These are phyloP conservation scores for Caenorhabditis sinica DNA, from an alignment of 2,888 invertebrate genomes.

Conservation along the genomic window DNA sequence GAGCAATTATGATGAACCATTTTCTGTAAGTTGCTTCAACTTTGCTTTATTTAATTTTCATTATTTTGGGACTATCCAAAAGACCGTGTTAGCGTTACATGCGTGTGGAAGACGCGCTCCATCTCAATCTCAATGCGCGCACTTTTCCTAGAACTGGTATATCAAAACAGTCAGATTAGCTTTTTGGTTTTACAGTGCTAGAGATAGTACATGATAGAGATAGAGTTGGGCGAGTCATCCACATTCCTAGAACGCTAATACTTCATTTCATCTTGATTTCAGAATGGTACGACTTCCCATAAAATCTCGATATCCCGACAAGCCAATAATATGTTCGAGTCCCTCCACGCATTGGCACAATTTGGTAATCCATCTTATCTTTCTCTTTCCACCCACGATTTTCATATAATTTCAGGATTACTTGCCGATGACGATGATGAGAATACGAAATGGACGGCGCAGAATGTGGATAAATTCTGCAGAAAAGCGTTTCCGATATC, in stretches of 20 bases:
- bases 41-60: neutral
- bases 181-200: too few species aligned
- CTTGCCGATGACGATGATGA: conserved; percentile 71
- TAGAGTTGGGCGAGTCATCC: too few species aligned
- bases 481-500: conserved; percentile 79
- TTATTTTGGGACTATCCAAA: too few species aligned
- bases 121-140: too few species aligned
- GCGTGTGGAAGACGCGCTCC: too few species aligned
- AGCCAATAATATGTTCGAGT: conserved; percentile 71
- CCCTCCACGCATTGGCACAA: conserved; percentile 71
- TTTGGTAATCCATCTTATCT: conserved; percentile 42
- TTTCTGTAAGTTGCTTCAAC: conserved; percentile 37
- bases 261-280: too few species aligned
- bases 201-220: too few species aligned
- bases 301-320: conserved; percentile 65
- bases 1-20: conserved; percentile 65
- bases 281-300: conserved; percentile 46
- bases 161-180: too few species aligned
- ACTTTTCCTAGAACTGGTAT: too few species aligned
- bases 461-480: conserved; percentile 78
- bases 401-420: conserved; percentile 41
- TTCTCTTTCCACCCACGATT: too few species aligned
- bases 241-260: too few species aligned
- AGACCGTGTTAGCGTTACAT: too few species aligned
- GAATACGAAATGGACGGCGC: conserved; percentile 79